Evolutionary conservation across 2,797 vertebrate species (phyloP).

Genomic region (Diceros bicornis): DNA sequence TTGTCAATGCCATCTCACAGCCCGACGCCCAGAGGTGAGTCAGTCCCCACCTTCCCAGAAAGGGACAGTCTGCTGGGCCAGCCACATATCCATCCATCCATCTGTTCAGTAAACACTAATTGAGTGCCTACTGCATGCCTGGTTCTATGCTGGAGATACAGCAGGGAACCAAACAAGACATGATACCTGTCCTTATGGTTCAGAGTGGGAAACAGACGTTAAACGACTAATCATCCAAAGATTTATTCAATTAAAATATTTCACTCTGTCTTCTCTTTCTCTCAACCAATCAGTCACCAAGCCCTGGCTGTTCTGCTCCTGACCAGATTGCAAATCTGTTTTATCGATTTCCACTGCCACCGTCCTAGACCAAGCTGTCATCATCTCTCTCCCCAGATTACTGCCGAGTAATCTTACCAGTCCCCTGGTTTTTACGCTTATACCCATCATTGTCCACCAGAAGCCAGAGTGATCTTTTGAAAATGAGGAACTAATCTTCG

Average conservation of each 20-base stretch:
- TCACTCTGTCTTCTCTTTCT: constrained; percentile 47
- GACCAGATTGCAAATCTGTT: constrained; percentile 64
- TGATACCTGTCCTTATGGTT: constrained; percentile 2
- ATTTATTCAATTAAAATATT: constrained; percentile 60
- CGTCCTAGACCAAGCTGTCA: constrained; percentile 62
- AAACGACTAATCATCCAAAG: constrained; percentile 23
- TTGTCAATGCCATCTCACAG: constrained; percentile 99
- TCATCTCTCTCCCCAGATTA: constrained; percentile 40
- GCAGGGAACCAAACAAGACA: constrained; percentile 33
- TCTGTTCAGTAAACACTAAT: not conserved
- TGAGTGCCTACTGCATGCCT: constrained; percentile 6
- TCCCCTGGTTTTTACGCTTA: not conserved
- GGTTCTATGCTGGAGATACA: constrained; percentile 39
- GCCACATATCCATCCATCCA: not conserved
- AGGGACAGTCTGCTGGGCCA: constrained; percentile 7
- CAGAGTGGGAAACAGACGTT: constrained; percentile 52
- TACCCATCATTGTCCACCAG: not conserved
- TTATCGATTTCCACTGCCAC: constrained; percentile 44
- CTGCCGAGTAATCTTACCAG: constrained; percentile 27
- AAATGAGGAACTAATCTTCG: constrained; percentile 19
- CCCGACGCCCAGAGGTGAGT: constrained; percentile 98
- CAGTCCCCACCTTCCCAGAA: constrained; percentile 20
- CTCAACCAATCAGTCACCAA: not conserved
- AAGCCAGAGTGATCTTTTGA: constrained; percentile 42
- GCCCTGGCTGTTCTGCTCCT: constrained; percentile 52